phyloP scores from a whole-genome alignment of 1,140 invertebrate species.

The Chrysoperla carnea region DNA sequence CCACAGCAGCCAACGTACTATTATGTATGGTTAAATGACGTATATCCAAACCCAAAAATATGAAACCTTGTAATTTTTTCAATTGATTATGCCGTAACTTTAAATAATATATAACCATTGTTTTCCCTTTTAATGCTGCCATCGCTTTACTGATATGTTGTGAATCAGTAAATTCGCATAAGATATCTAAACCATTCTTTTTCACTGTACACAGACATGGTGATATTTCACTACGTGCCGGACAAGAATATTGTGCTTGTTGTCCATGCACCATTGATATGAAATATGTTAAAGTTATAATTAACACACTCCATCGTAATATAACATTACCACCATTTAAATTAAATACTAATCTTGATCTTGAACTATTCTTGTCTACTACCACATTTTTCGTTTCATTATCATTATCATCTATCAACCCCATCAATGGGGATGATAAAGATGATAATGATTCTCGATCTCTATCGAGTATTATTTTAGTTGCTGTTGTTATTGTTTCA shows the following conservation, averaged over 20 bases:
- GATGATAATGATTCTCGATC: too few relatives aligned
- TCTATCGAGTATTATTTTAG: too few relatives aligned
- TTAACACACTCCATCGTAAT: too few relatives aligned
- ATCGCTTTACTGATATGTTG: constrained; percentile 55
- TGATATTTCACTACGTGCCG: constrained; percentile 44
- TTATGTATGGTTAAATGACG: constrained; percentile 74
- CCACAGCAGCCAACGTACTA: constrained; percentile 68
- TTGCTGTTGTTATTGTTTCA: too few relatives aligned
- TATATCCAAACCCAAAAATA: constrained; percentile 74
- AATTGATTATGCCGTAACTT: constrained; percentile 69
- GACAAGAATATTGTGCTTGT: constrained; percentile 43
- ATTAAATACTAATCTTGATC: too few relatives aligned
- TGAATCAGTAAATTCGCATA: constrained; percentile 67
- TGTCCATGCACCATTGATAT: too few relatives aligned
- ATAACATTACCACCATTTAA: too few relatives aligned
- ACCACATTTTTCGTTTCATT: too few relatives aligned
- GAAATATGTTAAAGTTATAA: too few relatives aligned
- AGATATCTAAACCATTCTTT: constrained; percentile 68
- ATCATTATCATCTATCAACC: too few relatives aligned
- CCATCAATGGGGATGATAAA: too few relatives aligned
- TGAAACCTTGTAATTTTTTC: constrained; percentile 62
- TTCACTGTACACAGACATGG: constrained; percentile 69
- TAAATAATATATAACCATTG: constrained; percentile 65
- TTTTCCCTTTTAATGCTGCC: constrained; percentile 53
- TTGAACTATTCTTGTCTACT: too few relatives aligned